Evolutionary conservation across 2,113 vertebrate species (phyloP).

Genomic region (Campylomormyrus numenius): DNA sequence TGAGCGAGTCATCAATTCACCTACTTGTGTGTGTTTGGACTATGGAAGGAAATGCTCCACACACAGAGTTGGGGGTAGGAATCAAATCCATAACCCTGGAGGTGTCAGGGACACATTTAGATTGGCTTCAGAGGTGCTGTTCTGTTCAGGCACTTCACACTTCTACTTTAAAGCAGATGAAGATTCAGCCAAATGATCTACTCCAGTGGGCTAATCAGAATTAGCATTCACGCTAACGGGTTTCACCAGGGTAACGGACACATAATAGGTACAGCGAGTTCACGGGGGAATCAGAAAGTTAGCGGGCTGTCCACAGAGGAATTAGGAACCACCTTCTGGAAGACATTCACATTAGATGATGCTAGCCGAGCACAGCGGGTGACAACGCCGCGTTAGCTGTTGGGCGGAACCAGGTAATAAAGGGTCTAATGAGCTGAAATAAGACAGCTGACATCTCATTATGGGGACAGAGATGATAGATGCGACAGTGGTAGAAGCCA

Average conservation of each 20-base stretch:
- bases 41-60: neutral
- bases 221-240: neutral
- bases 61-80: neutral
- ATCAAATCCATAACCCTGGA: neutral
- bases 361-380: neutral
- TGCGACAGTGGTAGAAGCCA: neutral
- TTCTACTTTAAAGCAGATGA: neutral
- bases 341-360: neutral
- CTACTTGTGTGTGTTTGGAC: neutral
- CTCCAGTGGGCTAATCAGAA: neutral
- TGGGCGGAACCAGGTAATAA: neutral
- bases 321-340: neutral
- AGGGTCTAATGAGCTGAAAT: slow-evolving; percentile 9
- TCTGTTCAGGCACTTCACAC: neutral
- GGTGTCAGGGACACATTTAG: neutral
- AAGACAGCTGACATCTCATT: slow-evolving; percentile 11
- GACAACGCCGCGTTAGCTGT: neutral
- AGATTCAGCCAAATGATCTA: neutral
- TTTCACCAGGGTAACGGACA: neutral
- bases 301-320: neutral
- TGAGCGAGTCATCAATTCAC: neutral
- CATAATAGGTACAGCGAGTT: neutral
- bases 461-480: neutral
- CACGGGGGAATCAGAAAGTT: neutral
- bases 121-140: neutral